Evolutionary conservation across 2,113 vertebrate species (phyloP), one percentile per base, ranked within the genome.

Genomic region (Scortum barcoo): DNA sequence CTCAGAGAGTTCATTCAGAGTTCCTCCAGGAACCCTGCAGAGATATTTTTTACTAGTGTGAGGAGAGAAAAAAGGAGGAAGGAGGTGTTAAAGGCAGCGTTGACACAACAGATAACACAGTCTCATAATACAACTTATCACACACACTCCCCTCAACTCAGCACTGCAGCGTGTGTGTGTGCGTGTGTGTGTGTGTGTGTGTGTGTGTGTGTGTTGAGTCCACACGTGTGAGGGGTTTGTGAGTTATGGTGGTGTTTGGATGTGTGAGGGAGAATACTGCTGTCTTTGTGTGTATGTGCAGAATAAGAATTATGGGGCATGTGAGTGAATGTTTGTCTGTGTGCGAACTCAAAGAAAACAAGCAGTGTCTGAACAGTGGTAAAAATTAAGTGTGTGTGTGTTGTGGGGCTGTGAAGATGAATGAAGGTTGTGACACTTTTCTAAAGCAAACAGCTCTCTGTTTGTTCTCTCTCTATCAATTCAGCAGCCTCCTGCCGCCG

Each of bases 381-480:
- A 51, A 70, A 84, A 76, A 85, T 89, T 17, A 69, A 66, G 74
- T 77, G 83, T 74, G 63, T 65, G 78, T 78, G 54, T 28, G 61
- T 51, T 81, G 83, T 88, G 74, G 74, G 72, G 80, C 76, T 73
- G 78, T 76, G 76, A 89, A 91, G 84, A 91, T 83, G 90, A 93
- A 92, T 93, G 90, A 92, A 86, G 83, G 87, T 89, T 86, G 60
- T 76, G 87, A 87, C 79, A 81, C 85, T 73, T 80, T 76, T 83
- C 86, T 75, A 88, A 89, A 89, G 85, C 85, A 83, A 94, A 94
- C 86, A 93, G 62, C 70, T 77, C 78, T 67, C 53, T 93, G 88
- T 93, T 93, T 93, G 91, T 90, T 86, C 91, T 87, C 76, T 79
- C 79, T 85, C 71, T 78, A 89, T 92, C 89, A 85, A 86, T 90